phyloP scores from a whole-genome alignment of 64 coral and sea anemone genomes.

The Stichodactyla mertensii region DNA sequence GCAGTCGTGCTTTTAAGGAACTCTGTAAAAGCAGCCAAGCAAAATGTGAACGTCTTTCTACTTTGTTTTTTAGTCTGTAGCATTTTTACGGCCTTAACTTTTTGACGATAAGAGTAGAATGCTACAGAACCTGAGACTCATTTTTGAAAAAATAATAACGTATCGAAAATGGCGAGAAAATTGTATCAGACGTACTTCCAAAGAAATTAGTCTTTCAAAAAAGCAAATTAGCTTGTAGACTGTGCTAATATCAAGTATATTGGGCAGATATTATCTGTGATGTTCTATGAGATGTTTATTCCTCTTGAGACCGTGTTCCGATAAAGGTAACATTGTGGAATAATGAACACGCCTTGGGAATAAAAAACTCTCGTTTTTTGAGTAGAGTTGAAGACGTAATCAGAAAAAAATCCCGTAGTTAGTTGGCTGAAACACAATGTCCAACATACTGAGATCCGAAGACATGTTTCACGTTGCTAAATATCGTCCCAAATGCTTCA shows the following conservation, averaged over 20 bases:
- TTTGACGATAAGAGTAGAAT: not conserved
- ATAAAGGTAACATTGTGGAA: not conserved
- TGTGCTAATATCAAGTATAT: not conserved
- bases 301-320: not conserved
- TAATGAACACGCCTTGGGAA: not conserved
- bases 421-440: not conserved
- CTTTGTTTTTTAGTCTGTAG: too few species aligned
- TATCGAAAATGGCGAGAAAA: not conserved
- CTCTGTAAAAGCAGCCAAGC: too few species aligned
- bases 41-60: too few species aligned
- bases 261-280: not conserved
- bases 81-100: too few species aligned
- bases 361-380: not conserved
- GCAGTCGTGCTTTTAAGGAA: too few species aligned
- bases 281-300: not conserved
- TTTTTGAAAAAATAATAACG: not conserved
- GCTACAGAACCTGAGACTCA: not conserved
- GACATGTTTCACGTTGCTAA: not conserved
- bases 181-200: not conserved
- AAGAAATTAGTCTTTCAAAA: not conserved
- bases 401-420: not conserved
- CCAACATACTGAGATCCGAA: not conserved
- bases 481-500: not conserved
- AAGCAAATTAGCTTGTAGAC: not conserved
- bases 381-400: not conserved